A percentile compares a stretch with the other conserved stretches of the same genome.
phyloP scores from a whole-genome alignment of 2,797 vertebrate genomes.

The Galaxias olidus region DNA sequence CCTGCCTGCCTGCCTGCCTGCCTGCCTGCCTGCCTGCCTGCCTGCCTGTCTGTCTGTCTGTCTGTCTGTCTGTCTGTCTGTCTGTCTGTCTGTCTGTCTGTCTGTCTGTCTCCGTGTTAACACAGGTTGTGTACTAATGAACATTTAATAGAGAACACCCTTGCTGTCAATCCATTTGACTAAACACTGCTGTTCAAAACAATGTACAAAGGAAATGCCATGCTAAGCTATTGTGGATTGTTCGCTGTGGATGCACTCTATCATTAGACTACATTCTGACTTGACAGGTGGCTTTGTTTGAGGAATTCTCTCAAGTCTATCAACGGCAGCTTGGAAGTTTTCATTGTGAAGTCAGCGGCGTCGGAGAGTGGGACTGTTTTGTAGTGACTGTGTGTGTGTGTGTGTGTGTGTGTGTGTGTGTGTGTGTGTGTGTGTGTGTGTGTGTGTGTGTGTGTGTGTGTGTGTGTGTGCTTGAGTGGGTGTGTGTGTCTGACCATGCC shows the following conservation, averaged over 20 bases:
- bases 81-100: conserved; percentile 10
- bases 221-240: conserved; percentile 46
- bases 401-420: background rate
- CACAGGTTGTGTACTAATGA: background rate
- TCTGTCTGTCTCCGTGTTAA: background rate
- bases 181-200: conserved; percentile 29
- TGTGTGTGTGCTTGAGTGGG: conserved; percentile 16
- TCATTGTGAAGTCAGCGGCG: conserved; percentile 57
- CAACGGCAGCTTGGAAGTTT: conserved; percentile 55
- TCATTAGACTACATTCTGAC: conserved; percentile 62
- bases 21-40: background rate
- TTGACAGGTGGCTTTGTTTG: conserved; percentile 67
- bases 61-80: background rate
- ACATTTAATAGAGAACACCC: conserved; percentile 2
- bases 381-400: conserved; percentile 2
- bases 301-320: conserved; percentile 64
- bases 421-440: background rate
- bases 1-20: background rate
- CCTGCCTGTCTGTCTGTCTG: conserved; percentile 7
- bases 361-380: conserved; percentile 37
- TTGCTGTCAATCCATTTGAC: conserved; percentile 24
- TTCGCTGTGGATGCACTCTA: conserved; percentile 49
- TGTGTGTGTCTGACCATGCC: conserved; percentile 43
- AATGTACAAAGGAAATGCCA: conserved; percentile 33
- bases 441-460: conserved; percentile 12